Evolutionary conservation across 2,888 invertebrate genomes (phyloP).

Genomic region (Andrena trimmerana): DNA sequence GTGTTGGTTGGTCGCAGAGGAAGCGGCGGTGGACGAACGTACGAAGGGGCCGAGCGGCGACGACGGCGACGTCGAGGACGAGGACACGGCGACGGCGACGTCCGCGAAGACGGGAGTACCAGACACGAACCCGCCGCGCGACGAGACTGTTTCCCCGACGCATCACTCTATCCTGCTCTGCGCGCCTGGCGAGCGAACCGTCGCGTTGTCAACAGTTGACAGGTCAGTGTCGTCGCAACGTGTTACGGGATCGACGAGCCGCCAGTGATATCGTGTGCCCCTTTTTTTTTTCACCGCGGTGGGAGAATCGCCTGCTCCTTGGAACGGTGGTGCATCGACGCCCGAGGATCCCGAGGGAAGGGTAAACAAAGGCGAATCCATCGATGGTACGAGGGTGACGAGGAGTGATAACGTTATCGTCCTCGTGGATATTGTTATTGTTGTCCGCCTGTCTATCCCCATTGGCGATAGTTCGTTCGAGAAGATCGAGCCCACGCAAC

Average conservation of each 20-base stretch:
- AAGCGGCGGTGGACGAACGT: conserved; percentile 69
- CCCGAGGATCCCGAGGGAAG: background rate
- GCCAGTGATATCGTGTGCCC: background rate
- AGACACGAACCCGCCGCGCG: conserved; percentile 55
- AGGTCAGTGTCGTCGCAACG: background rate
- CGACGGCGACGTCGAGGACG: conserved; percentile 38
- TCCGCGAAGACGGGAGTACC: conserved; percentile 54
- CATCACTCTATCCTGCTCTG: background rate
- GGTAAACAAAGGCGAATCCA: conserved; percentile 30
- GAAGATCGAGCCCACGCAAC: conserved; percentile 11
- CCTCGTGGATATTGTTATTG: conserved; percentile 18
- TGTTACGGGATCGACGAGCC: background rate
- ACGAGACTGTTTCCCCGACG: conserved; percentile 29
- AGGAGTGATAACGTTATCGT: conserved; percentile 10
- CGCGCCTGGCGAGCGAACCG: conserved; percentile 17
- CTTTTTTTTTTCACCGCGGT: background rate
- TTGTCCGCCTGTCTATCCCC: conserved; percentile 6
- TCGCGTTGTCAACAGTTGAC: conserved; percentile 48
- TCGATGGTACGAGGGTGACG: conserved; percentile 3
- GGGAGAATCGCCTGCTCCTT: background rate
- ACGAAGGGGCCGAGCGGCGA: conserved; percentile 25
- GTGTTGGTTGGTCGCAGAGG: conserved; percentile 75
- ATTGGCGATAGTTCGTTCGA: background rate
- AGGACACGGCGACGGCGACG: conserved; percentile 58
- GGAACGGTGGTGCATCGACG: background rate